Conservation (phyloP, 2,113 vertebrate species). For the Felis catus region F.catus_Fca126_mat1.0 CM031412.1:143733501-143734000, state of each 20-base stretch:
- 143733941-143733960: neutral
- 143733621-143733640: slow-evolving; percentile 93
- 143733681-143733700: slow-evolving; percentile 90
- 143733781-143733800: slow-evolving; percentile 94
- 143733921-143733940: neutral
- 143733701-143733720: slow-evolving; percentile 92
- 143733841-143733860: neutral
- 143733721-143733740: slow-evolving; percentile 90
- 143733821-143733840: slow-evolving; percentile 76
- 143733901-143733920: neutral
- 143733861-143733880: neutral
- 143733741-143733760: slow-evolving; percentile 91
- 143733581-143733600: neutral
- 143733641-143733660: slow-evolving; percentile 86
- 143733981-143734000: neutral
- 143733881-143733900: neutral
- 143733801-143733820: slow-evolving; percentile 95
- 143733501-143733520: neutral
- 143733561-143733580: neutral
- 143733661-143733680: slow-evolving; percentile 89
- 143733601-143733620: slow-evolving; percentile 87
- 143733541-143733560: neutral
- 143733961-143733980: neutral
- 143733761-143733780: slow-evolving; percentile 91
- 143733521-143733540: neutral